These are phyloP conservation scores for Nannoperca obscura DNA, from an alignment of 2,797 vertebrate species.

Conservation along the genomic window DNA sequence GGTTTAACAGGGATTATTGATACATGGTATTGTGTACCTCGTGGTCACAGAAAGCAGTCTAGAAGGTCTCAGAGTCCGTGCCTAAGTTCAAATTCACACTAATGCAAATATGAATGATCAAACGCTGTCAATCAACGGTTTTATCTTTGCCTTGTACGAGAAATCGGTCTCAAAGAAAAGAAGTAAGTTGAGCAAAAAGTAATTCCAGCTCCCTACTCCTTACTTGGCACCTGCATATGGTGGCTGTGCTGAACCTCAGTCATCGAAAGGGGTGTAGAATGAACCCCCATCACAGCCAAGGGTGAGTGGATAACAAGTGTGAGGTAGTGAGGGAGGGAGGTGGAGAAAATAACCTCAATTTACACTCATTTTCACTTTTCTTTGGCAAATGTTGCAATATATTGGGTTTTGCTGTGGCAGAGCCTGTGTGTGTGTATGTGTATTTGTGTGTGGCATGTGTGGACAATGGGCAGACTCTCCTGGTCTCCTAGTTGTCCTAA, in stretches of 20 bases:
- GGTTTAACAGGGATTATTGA: slow-evolving; percentile 23
- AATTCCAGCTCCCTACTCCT: slow-evolving; percentile 39
- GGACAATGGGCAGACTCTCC: slow-evolving; percentile 86
- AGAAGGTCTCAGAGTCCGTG: neutral
- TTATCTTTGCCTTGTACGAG: neutral
- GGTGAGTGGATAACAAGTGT: slow-evolving; percentile 79
- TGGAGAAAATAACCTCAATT: slow-evolving; percentile 88
- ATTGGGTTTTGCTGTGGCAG: slow-evolving; percentile 74
- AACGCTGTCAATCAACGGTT: neutral
- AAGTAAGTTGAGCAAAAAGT: slow-evolving; percentile 39
- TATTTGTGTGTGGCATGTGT: slow-evolving; percentile 70
- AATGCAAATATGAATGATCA: slow-evolving; percentile 2
- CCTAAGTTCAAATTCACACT: neutral
- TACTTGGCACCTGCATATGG: slow-evolving; percentile 60
- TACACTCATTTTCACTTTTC: slow-evolving; percentile 91
- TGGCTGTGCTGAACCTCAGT: slow-evolving; percentile 57
- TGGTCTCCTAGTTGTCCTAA: slow-evolving; percentile 80
- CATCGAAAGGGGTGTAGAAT: slow-evolving; percentile 54
- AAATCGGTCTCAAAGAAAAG: slow-evolving; percentile 15
- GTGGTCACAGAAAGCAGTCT: neutral
- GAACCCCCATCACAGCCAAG: slow-evolving; percentile 67
- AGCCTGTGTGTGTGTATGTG: slow-evolving; percentile 55
- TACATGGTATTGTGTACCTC: slow-evolving; percentile 2
- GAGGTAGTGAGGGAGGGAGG: slow-evolving; percentile 70
- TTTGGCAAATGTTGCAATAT: slow-evolving; percentile 85